Percentiles rank a stretch among this genome's conserved stretches.
phyloP scores from a whole-genome alignment of 2,888 invertebrate genomes.

The Trissonchulus sp. region DNA sequence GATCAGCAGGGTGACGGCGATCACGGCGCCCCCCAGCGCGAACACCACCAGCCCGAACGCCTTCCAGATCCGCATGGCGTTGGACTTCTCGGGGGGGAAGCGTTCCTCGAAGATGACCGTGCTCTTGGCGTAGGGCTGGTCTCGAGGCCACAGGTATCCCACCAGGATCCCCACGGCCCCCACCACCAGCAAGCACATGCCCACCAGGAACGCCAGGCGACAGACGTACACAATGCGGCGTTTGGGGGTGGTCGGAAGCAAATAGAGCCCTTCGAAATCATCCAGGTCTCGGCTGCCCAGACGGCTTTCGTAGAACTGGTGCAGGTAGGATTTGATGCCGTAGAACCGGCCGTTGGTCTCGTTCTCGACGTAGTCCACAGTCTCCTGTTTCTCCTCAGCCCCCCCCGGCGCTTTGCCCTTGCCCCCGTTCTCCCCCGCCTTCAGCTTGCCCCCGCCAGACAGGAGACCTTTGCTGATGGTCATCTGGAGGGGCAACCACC shows the following conservation, averaged over 20 bases:
- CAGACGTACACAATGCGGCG: conserved; percentile 18
- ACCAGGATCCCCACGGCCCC: conserved; percentile 16
- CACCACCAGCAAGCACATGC: conserved; percentile 12
- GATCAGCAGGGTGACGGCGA: conserved; percentile 17
- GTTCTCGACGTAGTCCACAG: conserved; percentile 24
- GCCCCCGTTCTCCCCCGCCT: not conserved
- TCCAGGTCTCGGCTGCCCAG: not conserved
- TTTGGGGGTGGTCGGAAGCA: conserved; percentile 1
- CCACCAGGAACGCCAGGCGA: conserved; percentile 11
- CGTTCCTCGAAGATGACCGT: not conserved
- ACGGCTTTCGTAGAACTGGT: conserved; percentile 21
- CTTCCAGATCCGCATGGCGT: conserved; percentile 14
- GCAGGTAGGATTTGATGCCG: conserved; percentile 27
- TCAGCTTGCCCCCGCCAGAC: not conserved
- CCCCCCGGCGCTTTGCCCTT: not conserved
- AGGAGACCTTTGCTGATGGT: not conserved
- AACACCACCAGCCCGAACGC: conserved; percentile 19
- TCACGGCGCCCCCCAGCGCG: conserved; percentile 11
- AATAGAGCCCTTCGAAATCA: conserved; percentile 15
- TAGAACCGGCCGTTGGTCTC: not conserved
- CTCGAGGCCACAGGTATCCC: conserved; percentile 20
- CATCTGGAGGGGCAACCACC: no score
- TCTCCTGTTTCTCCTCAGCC: not conserved
- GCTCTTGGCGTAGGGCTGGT: not conserved
- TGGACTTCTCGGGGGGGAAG: not conserved